Percentiles rank a stretch among this genome's conserved stretches.
These are phyloP conservation scores for Pelagia noctiluca DNA, from an alignment of 30 jellyfish, hydroid and myxozoan genomes.

Conservation along the genomic window DNA sequence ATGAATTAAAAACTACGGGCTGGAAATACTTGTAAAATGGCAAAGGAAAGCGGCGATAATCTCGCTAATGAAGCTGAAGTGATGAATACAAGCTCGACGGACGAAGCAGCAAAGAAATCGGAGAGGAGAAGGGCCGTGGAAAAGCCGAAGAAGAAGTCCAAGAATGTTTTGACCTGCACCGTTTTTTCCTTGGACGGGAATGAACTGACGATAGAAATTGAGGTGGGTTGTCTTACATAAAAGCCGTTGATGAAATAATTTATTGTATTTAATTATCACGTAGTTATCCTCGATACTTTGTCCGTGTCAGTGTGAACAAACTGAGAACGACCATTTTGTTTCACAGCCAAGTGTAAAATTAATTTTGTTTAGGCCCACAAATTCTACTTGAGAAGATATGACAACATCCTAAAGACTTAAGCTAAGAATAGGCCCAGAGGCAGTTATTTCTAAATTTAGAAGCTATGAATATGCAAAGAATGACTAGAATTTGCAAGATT, in stretches of 20 bases:
- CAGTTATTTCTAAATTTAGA: too few relatives aligned
- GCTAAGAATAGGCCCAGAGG: too few relatives aligned
- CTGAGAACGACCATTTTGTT: neutral
- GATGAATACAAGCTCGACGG: neutral
- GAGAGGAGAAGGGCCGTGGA: conserved; percentile 15
- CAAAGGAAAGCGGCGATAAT: conserved; percentile 40
- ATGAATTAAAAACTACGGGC: conserved; percentile 18
- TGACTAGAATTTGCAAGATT: too few relatives aligned
- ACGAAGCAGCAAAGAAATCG: neutral
- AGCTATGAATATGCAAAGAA: too few relatives aligned
- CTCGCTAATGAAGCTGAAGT: conserved; percentile 34
- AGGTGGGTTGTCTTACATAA: conserved; percentile 33
- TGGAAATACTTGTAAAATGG: conserved; percentile 29
- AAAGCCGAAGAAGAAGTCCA: conserved; percentile 60
- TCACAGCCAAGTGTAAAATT: too few relatives aligned
- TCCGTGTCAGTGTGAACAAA: neutral
- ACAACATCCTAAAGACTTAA: too few relatives aligned
- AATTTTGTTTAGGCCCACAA: too few relatives aligned
- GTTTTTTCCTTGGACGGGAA: conserved; percentile 71
- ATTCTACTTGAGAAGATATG: too few relatives aligned
- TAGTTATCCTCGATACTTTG: neutral
- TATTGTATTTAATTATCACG: neutral
- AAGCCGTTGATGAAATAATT: neutral
- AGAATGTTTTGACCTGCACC: conserved; percentile 56
- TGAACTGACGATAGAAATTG: conserved; percentile 60